Conservation (phyloP, 2,113 vertebrate genomes). For the Tricholaema leucomelas region DNA sequence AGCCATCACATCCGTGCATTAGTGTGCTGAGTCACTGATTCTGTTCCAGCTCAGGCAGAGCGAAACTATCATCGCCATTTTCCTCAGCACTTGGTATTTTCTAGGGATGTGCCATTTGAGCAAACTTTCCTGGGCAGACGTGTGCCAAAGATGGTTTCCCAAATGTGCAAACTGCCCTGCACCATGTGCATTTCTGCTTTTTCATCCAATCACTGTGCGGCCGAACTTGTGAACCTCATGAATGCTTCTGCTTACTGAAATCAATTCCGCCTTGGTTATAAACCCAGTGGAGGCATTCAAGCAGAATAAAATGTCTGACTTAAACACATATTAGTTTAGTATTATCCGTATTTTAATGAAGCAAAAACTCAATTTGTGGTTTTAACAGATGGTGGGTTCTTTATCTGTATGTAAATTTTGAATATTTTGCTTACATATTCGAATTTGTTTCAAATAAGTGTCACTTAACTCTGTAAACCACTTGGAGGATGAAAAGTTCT, state of each 20-base stretch:
- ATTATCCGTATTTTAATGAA: background rate
- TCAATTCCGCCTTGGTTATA: background rate
- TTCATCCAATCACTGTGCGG: background rate
- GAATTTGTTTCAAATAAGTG: background rate
- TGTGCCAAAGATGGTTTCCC: background rate
- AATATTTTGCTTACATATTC: slow-evolving; percentile 17
- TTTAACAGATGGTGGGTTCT: background rate
- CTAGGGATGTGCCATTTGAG: background rate
- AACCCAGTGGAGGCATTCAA: background rate
- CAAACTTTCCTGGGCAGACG: background rate
- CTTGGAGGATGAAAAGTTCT: background rate
- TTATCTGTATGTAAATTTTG: background rate
- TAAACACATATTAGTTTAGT: slow-evolving; percentile 23
- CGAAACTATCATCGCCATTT: background rate
- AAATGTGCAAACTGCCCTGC: background rate
- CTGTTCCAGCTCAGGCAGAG: background rate
- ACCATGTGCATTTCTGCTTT: background rate
- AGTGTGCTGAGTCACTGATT: slow-evolving; percentile 34
- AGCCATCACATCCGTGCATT: rapidly evolving
- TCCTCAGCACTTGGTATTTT: background rate
- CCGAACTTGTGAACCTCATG: background rate
- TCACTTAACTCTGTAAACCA: background rate
- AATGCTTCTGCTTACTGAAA: background rate
- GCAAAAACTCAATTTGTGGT: background rate
- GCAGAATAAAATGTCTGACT: background rate